Evolutionary conservation across 2,797 vertebrate genomes (phyloP), one percentile per base, ranked within the genome.

Genomic region (Spheniscus humboldti): DNA sequence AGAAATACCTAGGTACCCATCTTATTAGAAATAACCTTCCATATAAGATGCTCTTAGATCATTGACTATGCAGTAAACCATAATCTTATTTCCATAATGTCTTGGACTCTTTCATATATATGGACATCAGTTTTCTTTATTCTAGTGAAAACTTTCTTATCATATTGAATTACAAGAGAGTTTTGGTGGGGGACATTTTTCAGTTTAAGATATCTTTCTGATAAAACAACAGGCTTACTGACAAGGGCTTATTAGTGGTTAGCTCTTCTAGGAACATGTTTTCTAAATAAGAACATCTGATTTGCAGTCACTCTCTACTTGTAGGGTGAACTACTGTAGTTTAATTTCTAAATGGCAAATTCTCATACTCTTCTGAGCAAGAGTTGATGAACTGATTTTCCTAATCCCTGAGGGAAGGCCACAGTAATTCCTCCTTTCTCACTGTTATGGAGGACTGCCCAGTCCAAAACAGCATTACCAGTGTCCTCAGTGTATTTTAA

Each of bases 311-410:
- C 81, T 97, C 81, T 91, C 81, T 94, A 86, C 86, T 97, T 97
- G 77, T 88, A 95, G 88, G 81, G 62, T 96, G 80, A 98, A 94
- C 84, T 91, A 86, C 83, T 96, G 86, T 84, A 95, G 77, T 97
- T 97, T 96, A 92, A 97, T 97, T 97, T 97, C 92, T 94, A 97
- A 97, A 97, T 96, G 91, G 92, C 93, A 96, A 69, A 95, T 94
- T 96, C 78, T 86, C 60, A 94, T 94, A 88, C 57, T 24, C 45
- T 93, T 91, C 83, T 74, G 15, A 80, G 67, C 37, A 80, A 81
- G 39, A 90, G 67, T 27, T 90, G 72, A 95, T 95, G 50, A 93
- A 92, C 48, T 92, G 41, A 87, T 91, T 75, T 94, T 66, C 24
- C 27, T 79, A 57, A 74, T 48, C 27, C 43, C 23, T 10, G 14